Base-by-base conservation (phyloP, 2,113 vertebrate genomes). In the Salvelinus namaycush region DNA sequence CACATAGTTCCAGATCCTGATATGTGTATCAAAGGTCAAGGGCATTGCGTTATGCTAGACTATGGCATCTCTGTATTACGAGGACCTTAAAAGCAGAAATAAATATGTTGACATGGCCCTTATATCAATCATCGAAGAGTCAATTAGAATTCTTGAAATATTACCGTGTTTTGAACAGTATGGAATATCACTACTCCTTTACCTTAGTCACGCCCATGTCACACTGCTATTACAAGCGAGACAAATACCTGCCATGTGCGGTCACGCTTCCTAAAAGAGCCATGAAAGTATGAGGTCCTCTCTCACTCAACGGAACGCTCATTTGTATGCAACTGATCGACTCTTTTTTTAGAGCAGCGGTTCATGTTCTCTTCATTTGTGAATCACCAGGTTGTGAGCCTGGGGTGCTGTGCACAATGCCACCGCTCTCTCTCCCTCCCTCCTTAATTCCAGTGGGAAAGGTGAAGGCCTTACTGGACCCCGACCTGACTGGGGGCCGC, bases 181-280 rank as follows among this genome's bases (percentile, higher is more conserved):
- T 79, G 83, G 76, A 81, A 87, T 89, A 85, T 79, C 76, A 77
- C 59, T 11, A 1, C 62, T 68, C 65, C 75, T 83, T 88, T 44
- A 72, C 76, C 85, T 16, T 16, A 9, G 65, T 84, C 87, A 85
- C 86, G 75, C 72, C 82, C 82, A 67, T 83, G 83, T 84, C 86
- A 70, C 14, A 77, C 78, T 68, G 18, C 78, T 68, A 5, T 39
- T 77, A 75, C 48, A n/a, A 85, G 77, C 70, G 86, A 89, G 89
- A 92, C 86, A 92, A 91, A 89, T 87, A 89, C 79, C 87, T 88
- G 87, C 88, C 86, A 90, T 76, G 78, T 82, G 75, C 5, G 78
- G 88, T 90, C 84, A 89, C 76, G 87, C 87, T 83, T 88, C 87
- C 82, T 87, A 81, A 27, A 34, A 27, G 77, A 72, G 82, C 80